A percentile compares a stretch with the other conserved stretches of the same genome.
Evolutionary conservation across 2,888 invertebrate genomes (phyloP).

Genomic region (Plebejus anna): DNA sequence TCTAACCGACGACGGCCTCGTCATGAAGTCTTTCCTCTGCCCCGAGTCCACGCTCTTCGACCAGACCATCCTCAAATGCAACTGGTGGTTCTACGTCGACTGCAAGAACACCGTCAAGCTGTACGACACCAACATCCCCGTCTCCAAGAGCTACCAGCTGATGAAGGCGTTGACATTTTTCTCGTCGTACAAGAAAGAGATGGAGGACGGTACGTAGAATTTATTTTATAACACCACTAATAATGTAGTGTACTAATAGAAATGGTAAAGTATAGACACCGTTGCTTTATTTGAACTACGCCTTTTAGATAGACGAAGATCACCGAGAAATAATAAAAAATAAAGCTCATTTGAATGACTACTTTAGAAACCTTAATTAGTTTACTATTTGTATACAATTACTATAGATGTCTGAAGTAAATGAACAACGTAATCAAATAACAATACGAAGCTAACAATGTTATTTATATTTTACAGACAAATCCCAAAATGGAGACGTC

Average conservation of each 20-base stretch:
- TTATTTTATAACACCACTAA: background rate
- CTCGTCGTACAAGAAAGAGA: constrained; percentile 88
- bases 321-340: no score
- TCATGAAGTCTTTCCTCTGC: constrained; percentile 95
- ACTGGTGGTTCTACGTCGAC: constrained; percentile 97
- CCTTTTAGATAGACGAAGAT: no score
- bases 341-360: no score
- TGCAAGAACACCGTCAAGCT: constrained; percentile 89
- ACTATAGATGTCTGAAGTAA: no score
- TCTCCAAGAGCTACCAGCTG: constrained; percentile 94
- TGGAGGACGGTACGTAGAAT: constrained; percentile 53
- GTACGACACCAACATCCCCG: constrained; percentile 94
- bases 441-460: background rate
- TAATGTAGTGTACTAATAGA: no score
- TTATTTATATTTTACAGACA: constrained; percentile 46
- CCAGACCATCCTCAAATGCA: constrained; percentile 94
- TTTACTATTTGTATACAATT: no score
- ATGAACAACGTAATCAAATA: no score
- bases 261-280: no score
- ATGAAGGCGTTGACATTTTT: constrained; percentile 95
- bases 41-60: constrained; percentile 95
- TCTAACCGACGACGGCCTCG: constrained; percentile 91
- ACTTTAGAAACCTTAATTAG: no score
- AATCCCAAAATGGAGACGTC: constrained; percentile 60
- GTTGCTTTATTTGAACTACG: no score